These are phyloP conservation scores for Aphidoletes aphidimyza DNA, from an alignment of 2,888 invertebrate species.

Conservation along the genomic window DNA sequence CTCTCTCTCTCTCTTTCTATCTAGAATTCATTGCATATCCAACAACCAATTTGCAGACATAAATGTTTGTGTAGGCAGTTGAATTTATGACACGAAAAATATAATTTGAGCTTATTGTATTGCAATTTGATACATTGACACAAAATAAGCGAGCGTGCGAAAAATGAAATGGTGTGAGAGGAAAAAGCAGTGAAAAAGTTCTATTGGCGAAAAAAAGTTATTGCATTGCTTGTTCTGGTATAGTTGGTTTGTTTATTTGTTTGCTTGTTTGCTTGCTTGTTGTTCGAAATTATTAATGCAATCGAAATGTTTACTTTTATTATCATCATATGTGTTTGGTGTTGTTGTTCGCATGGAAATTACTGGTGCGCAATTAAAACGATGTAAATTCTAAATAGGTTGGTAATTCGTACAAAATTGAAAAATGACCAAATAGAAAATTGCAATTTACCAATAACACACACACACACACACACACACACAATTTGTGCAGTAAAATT, in stretches of 20 bases:
- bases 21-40: background rate
- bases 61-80: background rate
- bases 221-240: no score
- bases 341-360: slow-evolving; percentile 24
- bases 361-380: background rate
- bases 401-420: background rate
- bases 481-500: no score
- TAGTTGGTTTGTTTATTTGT: no score
- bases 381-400: slow-evolving; percentile 5
- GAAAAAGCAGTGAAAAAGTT: background rate
- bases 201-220: background rate
- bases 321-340: slow-evolving; percentile 6
- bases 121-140: slow-evolving; percentile 19
- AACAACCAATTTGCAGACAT: background rate
- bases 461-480: no score
- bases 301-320: slow-evolving; percentile 25
- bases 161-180: background rate
- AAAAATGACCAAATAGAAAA: no score
- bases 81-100: slow-evolving; percentile 36
- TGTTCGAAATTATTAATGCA: slow-evolving; percentile 27
- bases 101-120: slow-evolving; percentile 36
- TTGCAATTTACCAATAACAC: no score
- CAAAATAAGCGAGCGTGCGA: no score
- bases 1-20: no score
- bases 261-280: slow-evolving; percentile 6